phyloP scores from a whole-genome alignment of 2,888 invertebrate species.

The Slavum lentiscoides region DNA sequence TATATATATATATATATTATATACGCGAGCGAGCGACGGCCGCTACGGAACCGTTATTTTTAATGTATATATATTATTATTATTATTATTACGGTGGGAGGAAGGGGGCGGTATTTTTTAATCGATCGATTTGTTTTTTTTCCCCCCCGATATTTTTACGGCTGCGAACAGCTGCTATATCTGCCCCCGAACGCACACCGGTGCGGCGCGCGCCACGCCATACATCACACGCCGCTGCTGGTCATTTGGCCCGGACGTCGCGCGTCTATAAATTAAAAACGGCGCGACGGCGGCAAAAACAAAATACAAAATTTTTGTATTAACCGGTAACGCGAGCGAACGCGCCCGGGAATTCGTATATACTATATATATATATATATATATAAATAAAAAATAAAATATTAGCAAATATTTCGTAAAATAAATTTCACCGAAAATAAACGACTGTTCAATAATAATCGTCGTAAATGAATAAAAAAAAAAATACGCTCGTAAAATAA shows the following conservation, averaged over 20 bases:
- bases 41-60: neutral
- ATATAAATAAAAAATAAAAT: too few species aligned
- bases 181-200: neutral
- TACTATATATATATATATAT: too few species aligned
- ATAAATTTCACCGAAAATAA: too few species aligned
- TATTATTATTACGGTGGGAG: too few species aligned
- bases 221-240: neutral
- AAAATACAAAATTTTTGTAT: neutral
- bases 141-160: neutral
- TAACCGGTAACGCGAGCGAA: too few species aligned
- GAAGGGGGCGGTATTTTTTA: neutral
- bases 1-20: neutral
- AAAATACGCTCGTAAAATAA: too few species aligned
- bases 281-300: neutral
- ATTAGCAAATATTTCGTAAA: too few species aligned
- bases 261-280: conserved; percentile 18
- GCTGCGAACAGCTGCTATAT: neutral
- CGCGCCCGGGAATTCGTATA: too few species aligned
- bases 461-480: too few species aligned
- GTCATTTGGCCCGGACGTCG: conserved; percentile 18
- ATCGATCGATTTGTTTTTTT: conserved; percentile 17
- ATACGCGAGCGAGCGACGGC: neutral
- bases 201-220: neutral
- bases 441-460: too few species aligned
- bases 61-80: neutral